Evolutionary conservation across 2,797 vertebrate genomes (phyloP), one percentile per base, ranked within the genome.

Genomic region (Falco biarmicus): DNA sequence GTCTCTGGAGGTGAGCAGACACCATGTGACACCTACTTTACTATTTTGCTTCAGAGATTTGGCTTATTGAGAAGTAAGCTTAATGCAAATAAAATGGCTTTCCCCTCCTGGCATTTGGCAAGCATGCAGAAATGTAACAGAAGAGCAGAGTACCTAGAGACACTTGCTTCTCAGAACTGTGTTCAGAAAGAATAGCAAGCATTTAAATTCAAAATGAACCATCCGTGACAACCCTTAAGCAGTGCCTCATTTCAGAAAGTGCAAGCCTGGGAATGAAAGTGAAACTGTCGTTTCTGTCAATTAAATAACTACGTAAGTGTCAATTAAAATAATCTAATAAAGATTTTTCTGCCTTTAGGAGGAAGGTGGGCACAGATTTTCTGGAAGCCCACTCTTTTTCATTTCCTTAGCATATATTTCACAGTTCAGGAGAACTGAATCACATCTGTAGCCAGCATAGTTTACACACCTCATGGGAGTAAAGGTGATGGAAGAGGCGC

Each of bases 261-360:
- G 61, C 75, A 89, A 80, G 28, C 47, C 78, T 71, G 50, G 81
- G 88, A 90, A 80, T 68, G 75, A 73, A 94, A 89, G 71, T 61
- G 48, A 91, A 90, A 80, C 64, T n/a, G 10, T 50, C 1, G 0
- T 74, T 95, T 79, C 75, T 80, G 65, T 92, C 90, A 93, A 87
- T 90, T 94, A 92, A 92, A 96, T 39, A 39, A 39, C 37, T 39
- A 88, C 1, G 0, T 74, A 95, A 82, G 71, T 80, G 65, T 92
- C 90, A 93, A 87, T 90, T 94, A 92, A 92, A 96, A 93, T 89
- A 95, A 90, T 75, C 50, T 80, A 83, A 90, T 92, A 53, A 53
- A 70, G 74, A 31, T 28, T 77, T 95, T 87, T 84, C 59, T 90
- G 43, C 61, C 45, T 78, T 47, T 83, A 11, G 9, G 24, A 63